A percentile compares a stretch with the other conserved stretches of the same genome.
phyloP scores from a whole-genome alignment of 2,113 vertebrate species.

The Recurvirostra avosetta region DNA sequence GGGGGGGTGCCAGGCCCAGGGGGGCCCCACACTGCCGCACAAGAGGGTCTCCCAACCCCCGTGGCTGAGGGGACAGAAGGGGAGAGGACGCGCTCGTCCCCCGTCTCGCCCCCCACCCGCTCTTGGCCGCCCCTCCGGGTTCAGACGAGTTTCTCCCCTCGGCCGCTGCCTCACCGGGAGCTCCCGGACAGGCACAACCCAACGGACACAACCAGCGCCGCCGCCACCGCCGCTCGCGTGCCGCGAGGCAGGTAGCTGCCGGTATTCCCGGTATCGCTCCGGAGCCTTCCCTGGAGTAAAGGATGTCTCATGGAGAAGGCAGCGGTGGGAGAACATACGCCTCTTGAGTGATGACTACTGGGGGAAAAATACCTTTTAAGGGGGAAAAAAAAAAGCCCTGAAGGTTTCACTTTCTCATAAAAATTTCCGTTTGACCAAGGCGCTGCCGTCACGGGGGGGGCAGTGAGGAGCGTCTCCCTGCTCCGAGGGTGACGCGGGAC shows the following conservation, averaged over 20 bases:
- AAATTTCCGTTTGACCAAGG: neutral
- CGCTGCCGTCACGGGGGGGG: neutral
- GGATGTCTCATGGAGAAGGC: neutral
- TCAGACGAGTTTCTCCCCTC: neutral
- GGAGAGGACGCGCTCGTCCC: fast-evolving
- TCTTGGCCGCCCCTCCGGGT: neutral
- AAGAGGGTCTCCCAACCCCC: neutral
- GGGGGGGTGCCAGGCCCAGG: neutral
- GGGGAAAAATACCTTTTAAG: neutral
- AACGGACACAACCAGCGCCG: neutral
- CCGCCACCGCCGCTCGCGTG: neutral
- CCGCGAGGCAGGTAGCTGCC: neutral
- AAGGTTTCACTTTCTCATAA: neutral
- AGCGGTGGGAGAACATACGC: neutral
- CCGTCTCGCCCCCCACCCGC: neutral
- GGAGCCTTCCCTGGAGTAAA: neutral
- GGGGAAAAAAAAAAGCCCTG: neutral
- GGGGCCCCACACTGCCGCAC: neutral
- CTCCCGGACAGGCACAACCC: neutral
- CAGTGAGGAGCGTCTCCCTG: neutral
- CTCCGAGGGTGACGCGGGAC: neutral
- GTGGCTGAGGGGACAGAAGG: fast-evolving
- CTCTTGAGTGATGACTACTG: neutral
- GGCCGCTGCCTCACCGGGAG: neutral
- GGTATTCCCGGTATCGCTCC: neutral